Conservation (phyloP, 2,888 invertebrate species). For the Tholera decimalis region DNA sequence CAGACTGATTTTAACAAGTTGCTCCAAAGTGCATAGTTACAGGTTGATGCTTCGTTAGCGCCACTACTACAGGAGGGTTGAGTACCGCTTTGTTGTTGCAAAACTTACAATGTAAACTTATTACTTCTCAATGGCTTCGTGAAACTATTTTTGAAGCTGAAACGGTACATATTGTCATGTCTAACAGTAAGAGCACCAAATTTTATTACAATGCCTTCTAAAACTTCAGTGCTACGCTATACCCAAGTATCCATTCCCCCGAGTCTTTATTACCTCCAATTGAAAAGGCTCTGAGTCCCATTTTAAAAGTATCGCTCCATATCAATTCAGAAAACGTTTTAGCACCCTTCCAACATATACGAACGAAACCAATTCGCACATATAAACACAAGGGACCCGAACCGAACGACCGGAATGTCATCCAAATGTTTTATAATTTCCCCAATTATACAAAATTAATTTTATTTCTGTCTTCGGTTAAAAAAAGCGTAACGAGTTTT, state of each 20-base stretch:
- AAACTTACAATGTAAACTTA: conserved; percentile 16
- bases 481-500: conserved; percentile 84
- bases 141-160: not conserved
- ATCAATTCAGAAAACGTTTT: conserved; percentile 61
- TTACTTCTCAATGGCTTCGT: conserved; percentile 5
- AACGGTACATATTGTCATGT: not conserved
- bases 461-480: conserved; percentile 83
- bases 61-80: not conserved
- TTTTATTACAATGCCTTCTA: conserved; percentile 24
- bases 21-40: conserved; percentile 20
- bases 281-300: conserved; percentile 35
- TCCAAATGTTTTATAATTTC: conserved; percentile 73
- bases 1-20: conserved; percentile 16
- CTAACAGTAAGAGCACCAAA: conserved; percentile 10
- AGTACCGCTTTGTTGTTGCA: conserved; percentile 29
- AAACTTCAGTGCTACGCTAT: conserved; percentile 33
- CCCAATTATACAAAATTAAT: conserved; percentile 85
- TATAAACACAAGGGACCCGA: conserved; percentile 43
- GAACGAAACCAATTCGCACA: conserved; percentile 39
- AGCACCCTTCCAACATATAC: conserved; percentile 42
- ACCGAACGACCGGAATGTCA: conserved; percentile 60
- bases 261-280: conserved; percentile 46
- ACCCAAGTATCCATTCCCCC: conserved; percentile 43
- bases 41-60: conserved; percentile 10
- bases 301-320: conserved; percentile 42